A percentile compares a stretch with the other conserved stretches of the same genome.
Evolutionary conservation across 2,113 vertebrate genomes (phyloP).

Genomic region (Felis catus): DNA sequence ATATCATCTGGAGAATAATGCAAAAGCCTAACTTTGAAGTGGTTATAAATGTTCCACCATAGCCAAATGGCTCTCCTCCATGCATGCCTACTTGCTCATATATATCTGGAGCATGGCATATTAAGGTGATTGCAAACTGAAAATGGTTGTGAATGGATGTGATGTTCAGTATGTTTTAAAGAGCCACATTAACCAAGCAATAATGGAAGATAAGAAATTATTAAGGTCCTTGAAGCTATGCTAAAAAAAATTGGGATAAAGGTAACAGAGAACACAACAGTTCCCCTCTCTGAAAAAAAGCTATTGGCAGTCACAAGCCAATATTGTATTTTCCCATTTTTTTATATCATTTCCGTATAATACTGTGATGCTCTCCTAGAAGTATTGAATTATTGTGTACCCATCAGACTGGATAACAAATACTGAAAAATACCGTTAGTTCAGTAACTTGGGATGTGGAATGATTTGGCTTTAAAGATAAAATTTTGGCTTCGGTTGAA

Average conservation of each 20-base stretch:
- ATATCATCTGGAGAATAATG: not conserved
- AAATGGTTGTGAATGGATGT: not conserved
- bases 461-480: slow-evolving; percentile 19
- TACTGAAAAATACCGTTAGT: not conserved
- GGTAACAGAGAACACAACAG: not conserved
- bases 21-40: not conserved
- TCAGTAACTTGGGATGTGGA: not conserved
- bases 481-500: slow-evolving; percentile 34
- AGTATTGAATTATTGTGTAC: not conserved
- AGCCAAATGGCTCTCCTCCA: not conserved
- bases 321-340: not conserved
- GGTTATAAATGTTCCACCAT: not conserved
- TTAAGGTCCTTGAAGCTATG: not conserved
- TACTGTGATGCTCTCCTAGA: not conserved
- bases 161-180: not conserved
- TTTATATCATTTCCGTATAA: not conserved
- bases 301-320: not conserved
- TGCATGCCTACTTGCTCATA: not conserved
- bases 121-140: not conserved
- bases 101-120: fast-evolving
- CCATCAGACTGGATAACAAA: not conserved
- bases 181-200: not conserved
- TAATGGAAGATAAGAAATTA: not conserved
- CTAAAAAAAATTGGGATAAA: slow-evolving; percentile 6
- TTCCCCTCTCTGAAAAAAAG: not conserved